Evolutionary conservation across 2,113 vertebrate genomes (phyloP).

Genomic region (Centrocercus urophasianus): DNA sequence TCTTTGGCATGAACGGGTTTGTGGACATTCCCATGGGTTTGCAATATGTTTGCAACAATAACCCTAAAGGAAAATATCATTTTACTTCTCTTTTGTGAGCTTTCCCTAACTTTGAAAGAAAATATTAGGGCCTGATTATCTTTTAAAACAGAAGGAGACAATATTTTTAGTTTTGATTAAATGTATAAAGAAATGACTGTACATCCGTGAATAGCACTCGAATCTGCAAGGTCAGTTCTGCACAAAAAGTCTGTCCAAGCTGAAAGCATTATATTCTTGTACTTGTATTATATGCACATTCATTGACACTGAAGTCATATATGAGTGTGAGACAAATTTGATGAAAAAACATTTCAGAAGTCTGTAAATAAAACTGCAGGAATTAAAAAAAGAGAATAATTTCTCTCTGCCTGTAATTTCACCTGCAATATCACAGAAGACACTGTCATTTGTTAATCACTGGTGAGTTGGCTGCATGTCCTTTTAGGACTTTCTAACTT

Average conservation of each 20-base stretch:
- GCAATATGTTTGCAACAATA: constrained; percentile 61
- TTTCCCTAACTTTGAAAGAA: constrained; percentile 34
- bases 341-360: constrained; percentile 27
- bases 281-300: constrained; percentile 26
- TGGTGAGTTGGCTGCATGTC: background rate
- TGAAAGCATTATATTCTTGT: constrained; percentile 34
- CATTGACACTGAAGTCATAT: constrained; percentile 26
- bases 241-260: constrained; percentile 27
- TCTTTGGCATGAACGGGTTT: constrained; percentile 50
- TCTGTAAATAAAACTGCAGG: background rate
- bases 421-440: background rate
- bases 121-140: background rate
- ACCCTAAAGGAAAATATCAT: constrained; percentile 50
- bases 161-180: constrained; percentile 33
- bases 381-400: background rate
- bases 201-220: constrained; percentile 21
- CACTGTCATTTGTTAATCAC: background rate
- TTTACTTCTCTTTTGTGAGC: background rate
- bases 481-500: background rate
- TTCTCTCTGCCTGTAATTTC: background rate
- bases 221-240: constrained; percentile 35
- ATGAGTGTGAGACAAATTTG: constrained; percentile 8
- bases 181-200: constrained; percentile 15
- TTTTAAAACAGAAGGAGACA: background rate
- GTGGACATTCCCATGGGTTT: constrained; percentile 52